phyloP scores from a whole-genome alignment of 2,113 vertebrate species.

The Pelodiscus sinensis region DNA sequence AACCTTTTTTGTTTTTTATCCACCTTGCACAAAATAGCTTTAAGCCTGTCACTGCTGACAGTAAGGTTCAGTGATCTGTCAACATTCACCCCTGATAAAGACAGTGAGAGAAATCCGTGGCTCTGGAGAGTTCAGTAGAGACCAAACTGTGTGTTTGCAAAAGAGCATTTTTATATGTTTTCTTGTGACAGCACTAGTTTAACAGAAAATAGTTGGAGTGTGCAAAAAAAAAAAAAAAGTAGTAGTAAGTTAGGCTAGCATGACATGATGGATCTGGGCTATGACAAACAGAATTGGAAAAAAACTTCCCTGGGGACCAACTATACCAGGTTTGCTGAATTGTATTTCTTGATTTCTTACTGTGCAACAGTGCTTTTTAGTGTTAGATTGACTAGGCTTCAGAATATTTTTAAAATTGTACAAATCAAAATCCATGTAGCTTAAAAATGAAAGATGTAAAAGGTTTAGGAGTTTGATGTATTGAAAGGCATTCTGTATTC shows the following conservation, averaged over 20 bases:
- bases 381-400: conserved; percentile 86
- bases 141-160: conserved; percentile 87
- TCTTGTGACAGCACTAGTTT: conserved; percentile 90
- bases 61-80: conserved; percentile 94
- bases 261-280: conserved; percentile 91
- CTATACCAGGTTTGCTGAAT: conserved; percentile 85
- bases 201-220: conserved; percentile 92
- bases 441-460: conserved; percentile 89
- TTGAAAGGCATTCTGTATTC: conserved; percentile 86
- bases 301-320: conserved; percentile 87
- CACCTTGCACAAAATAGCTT: conserved; percentile 83
- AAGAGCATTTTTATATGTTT: conserved; percentile 91
- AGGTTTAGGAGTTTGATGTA: conserved; percentile 85
- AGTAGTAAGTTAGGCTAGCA: conserved; percentile 87
- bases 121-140: conserved; percentile 87
- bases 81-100: conserved; percentile 93
- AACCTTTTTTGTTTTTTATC: conserved; percentile 72
- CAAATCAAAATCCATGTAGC: conserved; percentile 89
- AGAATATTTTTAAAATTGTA: conserved; percentile 88
- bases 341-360: conserved; percentile 88
- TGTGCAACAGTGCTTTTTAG: conserved; percentile 88
- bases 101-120: conserved; percentile 85
- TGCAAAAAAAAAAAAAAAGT: conserved; percentile 77
- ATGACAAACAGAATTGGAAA: conserved; percentile 95
- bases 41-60: conserved; percentile 87